phyloP scores from a whole-genome alignment of 2,113 vertebrate genomes.

The Oncorhynchus mykiss region DNA sequence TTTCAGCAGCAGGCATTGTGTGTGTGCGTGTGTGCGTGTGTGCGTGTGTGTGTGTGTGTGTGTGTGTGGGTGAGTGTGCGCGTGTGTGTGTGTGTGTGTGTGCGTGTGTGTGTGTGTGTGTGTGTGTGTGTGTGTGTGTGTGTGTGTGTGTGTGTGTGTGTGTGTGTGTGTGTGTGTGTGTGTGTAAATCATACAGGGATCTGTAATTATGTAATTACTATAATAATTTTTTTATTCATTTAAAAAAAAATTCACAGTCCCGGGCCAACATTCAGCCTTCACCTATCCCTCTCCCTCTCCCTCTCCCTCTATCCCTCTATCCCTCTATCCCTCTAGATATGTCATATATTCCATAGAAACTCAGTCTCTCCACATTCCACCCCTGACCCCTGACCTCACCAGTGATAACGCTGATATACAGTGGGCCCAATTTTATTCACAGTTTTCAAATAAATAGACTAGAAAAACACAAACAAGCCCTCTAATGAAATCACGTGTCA shows the following conservation, averaged over 20 bases:
- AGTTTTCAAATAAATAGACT: conserved; percentile 77
- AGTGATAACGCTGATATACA: neutral
- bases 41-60: neutral
- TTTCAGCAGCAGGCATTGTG: too few species aligned
- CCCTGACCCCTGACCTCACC: neutral
- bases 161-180: neutral
- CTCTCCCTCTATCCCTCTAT: neutral
- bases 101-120: too few species aligned
- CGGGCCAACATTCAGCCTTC: neutral
- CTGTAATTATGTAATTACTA: neutral
- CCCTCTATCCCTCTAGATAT: neutral
- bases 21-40: too few species aligned
- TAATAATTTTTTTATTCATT: neutral
- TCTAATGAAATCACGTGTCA: conserved; percentile 32
- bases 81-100: neutral
- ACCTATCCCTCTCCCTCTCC: neutral
- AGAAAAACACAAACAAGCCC: conserved; percentile 38
- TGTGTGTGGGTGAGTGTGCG: neutral
- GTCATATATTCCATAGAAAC: too few species aligned
- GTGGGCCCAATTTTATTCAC: conserved; percentile 37
- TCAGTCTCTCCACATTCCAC: neutral
- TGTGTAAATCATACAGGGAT: neutral
- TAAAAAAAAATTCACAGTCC: neutral
- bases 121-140: too few species aligned
- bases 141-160: too few species aligned